Percentiles rank a stretch among this genome's conserved stretches.
phyloP scores from a whole-genome alignment of 2,888 invertebrate genomes.

The Tubiluchus corallicola region DNA sequence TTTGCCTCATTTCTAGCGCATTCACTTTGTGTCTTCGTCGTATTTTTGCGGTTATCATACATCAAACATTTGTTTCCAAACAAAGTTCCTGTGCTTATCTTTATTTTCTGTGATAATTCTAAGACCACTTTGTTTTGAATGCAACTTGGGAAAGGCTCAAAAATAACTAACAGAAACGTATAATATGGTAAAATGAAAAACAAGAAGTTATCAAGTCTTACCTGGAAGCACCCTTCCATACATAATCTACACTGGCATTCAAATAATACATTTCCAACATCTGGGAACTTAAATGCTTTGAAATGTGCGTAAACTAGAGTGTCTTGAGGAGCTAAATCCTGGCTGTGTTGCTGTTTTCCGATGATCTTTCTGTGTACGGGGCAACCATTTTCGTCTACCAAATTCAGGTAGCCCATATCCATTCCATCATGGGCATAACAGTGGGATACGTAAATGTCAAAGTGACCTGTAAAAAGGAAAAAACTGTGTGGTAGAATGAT shows the following conservation, averaged over 20 bases:
- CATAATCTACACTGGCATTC: background rate
- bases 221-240: conserved; percentile 1
- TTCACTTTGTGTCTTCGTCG: too few species aligned
- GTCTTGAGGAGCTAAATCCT: background rate
- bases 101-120: too few species aligned
- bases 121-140: too few species aligned
- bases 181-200: too few species aligned
- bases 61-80: too few species aligned
- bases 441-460: background rate
- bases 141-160: too few species aligned
- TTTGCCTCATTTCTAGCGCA: too few species aligned
- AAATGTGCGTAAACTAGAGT: background rate
- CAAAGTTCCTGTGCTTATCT: too few species aligned
- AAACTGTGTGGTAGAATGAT: too few species aligned
- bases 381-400: background rate
- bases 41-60: too few species aligned
- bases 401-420: background rate
- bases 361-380: background rate
- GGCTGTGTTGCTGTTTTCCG: background rate
- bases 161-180: too few species aligned
- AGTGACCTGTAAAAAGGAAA: conserved; percentile 1
- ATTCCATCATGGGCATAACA: conserved; percentile 1
- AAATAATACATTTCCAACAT: background rate
- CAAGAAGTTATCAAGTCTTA: too few species aligned
- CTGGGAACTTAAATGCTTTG: background rate